These are phyloP conservation scores for Sebastes oblongus DNA, from an alignment of 2,797 vertebrate species.

Conservation along the genomic window DNA sequence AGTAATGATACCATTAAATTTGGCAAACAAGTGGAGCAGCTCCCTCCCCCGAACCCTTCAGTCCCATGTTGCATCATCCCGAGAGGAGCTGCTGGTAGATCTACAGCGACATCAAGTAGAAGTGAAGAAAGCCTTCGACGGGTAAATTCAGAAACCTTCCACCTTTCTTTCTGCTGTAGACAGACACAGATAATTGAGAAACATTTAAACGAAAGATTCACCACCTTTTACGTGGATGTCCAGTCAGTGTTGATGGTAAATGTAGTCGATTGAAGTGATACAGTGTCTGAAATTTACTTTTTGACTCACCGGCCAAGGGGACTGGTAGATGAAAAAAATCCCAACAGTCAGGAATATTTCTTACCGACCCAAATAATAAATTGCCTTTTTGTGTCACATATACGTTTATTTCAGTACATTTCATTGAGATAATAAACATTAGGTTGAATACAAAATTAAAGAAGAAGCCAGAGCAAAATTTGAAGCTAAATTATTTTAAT, in stretches of 20 bases:
- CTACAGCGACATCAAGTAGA: constrained; percentile 40
- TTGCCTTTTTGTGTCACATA: too few relatives aligned
- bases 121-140: constrained; percentile 47
- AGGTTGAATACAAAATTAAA: too few relatives aligned
- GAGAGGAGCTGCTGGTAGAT: constrained; percentile 42
- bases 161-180: constrained; percentile 12
- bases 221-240: neutral
- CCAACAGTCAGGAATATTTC: too few relatives aligned
- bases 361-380: too few relatives aligned
- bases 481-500: too few relatives aligned
- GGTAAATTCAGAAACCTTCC: constrained; percentile 39
- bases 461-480: too few relatives aligned
- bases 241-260: neutral
- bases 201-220: neutral
- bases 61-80: constrained; percentile 33
- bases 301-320: too few relatives aligned
- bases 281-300: too few relatives aligned
- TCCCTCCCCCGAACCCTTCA: constrained; percentile 17
- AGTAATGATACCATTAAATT: constrained; percentile 54
- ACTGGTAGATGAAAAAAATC: too few relatives aligned
- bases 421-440: too few relatives aligned
- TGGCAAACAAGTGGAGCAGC: constrained; percentile 54
- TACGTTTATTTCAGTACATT: too few relatives aligned
- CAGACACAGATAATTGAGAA: neutral
- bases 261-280: neutral